Base-by-base conservation (phyloP, 1,140 invertebrate genomes). In the Bombus waltoni region DNA sequence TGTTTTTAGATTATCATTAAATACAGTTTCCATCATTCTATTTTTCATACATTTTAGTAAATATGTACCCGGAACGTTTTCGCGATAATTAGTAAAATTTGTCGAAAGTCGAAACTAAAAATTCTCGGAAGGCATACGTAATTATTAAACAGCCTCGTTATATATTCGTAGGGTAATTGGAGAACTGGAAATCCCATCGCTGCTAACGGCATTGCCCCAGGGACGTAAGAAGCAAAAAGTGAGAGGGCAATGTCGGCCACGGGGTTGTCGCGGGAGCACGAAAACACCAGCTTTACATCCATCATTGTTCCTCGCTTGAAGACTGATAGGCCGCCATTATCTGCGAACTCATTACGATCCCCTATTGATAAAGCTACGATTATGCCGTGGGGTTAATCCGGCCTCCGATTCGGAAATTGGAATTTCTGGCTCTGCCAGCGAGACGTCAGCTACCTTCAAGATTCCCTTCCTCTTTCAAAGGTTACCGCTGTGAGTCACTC, bases 331-430 rank as follows among this genome's bases (percentile, higher is more conserved):
- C 87, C 89, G 90, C 93, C 92, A 94, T 94, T 95, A 95, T 94
- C 94, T 94, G 92, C 91, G 93, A 94, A 94, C 94, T 95, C 94
- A 93, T 95, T 95, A 95, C 93, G 94, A 95, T 95, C 94, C 93
- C 93, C 93, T 95, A 94, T 95, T 94, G 94, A 95, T 95, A 95
- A 95, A 94, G 91, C 91, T 87, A 89, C 92, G 93, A 94, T 95
- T 94, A 94, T 90, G 81, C 90, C 89, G 82, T 75, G 90, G 89
- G 92, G 88, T 92, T 91, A 92, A 93, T 92, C 80, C 75, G 72
- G 80, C 87, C 85, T 78, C 83, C 89, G 78, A 93, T 93, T 94
- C 93, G 94, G 94, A 94, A 95, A 94, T 95, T 95, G 91, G 93
- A 94, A 93, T 94, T 93, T 94, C 92, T 92, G 91, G 87, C 90